Base-by-base conservation (phyloP, 2,113 vertebrate species). In the Irena cyanogastra region DNA sequence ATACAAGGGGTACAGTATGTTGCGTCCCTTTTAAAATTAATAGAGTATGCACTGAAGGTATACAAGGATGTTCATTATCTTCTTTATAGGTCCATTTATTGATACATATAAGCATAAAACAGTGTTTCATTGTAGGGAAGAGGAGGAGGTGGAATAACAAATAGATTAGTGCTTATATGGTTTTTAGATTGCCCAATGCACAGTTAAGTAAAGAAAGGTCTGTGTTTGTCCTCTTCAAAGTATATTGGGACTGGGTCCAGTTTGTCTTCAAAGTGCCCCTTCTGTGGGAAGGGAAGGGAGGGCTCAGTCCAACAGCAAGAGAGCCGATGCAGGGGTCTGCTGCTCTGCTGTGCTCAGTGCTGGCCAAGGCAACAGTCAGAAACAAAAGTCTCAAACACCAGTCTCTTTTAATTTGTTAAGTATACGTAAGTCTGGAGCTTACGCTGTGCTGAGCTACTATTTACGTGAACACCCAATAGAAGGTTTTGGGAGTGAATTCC, bases 1-100 rank as follows among this genome's bases (percentile, higher is more conserved):
- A 97, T 96, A 95, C 83, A 96, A 92, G 66, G 79, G 78, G 24
- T 70, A 57, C 81, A 79, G 84, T 96, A 90, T 88, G 82, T 76
- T 88, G 88, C 15, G 1, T 88, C 86, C 35, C 76, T 87, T 95
- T 94, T 87, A 95, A 95, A 96, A 96, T 93, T 96, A 95, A 95
- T 50, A 95, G 72, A 91, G 28, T 90, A 83, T 56, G 61, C 76
- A 61, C 74, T 69, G 78, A 70, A 91, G 87, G 86, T 96, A 94
- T 96, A 91, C 75, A 82, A 86, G 90, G 83, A 79, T 80, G 69
- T 90, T 95, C 86, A 92, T 97, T 95, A 95, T 95, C 95, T 95
- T 95, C 95, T 97, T 97, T 92, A 97, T 88, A 93, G 91, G 84
- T 88, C 83, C 95, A 83, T 95, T 95, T 94, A 95, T 64, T 92